These are phyloP conservation scores for Drosophila rubida DNA, from an alignment of 2,888 invertebrate species.

Conservation along the genomic window DNA sequence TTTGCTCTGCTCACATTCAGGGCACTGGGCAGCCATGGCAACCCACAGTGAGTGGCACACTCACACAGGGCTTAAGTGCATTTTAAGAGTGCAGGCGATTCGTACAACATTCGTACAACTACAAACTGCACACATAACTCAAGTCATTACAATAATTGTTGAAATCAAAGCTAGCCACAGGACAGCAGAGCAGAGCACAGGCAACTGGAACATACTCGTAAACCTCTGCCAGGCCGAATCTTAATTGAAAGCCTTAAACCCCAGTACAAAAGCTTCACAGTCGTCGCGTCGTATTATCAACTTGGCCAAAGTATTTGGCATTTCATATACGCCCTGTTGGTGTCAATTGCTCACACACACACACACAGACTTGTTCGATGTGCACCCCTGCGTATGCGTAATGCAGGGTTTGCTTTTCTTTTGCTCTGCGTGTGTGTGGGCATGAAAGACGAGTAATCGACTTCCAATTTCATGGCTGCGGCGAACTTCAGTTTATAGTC, in stretches of 20 bases:
- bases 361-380: too few species aligned
- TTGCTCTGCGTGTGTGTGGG: too few species aligned
- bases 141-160: conserved; percentile 72
- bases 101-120: conserved; percentile 37
- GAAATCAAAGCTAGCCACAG: conserved; percentile 45
- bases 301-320: conserved; percentile 1
- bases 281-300: not conserved
- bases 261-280: too few species aligned
- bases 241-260: conserved; percentile 2
- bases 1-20: conserved; percentile 44
- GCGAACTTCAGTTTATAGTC: conserved; percentile 53
- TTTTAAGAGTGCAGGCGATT: conserved; percentile 44
- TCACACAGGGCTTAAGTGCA: conserved; percentile 60
- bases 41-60: conserved; percentile 9
- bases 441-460: conserved; percentile 51
- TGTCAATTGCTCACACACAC: conserved; percentile 27
- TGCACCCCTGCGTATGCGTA: conserved; percentile 43
- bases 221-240: conserved; percentile 12
- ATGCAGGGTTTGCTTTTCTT: conserved; percentile 34
- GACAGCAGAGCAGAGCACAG: not conserved
- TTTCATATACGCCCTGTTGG: conserved; percentile 38
- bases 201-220: conserved; percentile 4
- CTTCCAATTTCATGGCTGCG: conserved; percentile 34
- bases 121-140: conserved; percentile 53
- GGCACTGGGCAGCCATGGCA: conserved; percentile 19